These are phyloP conservation scores for Parnassius smintheus DNA, from an alignment of 2,888 invertebrate species.

Conservation along the genomic window DNA sequence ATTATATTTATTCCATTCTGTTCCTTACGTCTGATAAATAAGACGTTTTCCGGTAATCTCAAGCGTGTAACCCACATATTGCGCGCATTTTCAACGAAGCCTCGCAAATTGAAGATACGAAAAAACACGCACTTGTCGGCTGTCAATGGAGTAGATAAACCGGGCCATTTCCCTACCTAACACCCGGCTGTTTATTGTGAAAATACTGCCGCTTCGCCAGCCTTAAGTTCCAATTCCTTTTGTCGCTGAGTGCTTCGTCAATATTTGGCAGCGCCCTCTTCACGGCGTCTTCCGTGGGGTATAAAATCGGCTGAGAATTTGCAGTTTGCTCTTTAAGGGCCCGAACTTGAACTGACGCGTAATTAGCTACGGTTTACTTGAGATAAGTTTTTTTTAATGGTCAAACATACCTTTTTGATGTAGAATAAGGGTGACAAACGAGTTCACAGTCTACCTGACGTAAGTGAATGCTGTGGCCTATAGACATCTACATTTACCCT, in stretches of 20 bases:
- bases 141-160: constrained; percentile 31
- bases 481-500: too few relatives aligned
- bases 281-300: constrained; percentile 31
- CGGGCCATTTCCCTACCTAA: constrained; percentile 51
- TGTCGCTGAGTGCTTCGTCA: constrained; percentile 62
- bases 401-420: too few relatives aligned
- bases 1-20: not conserved
- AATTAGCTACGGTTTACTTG: not conserved
- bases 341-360: constrained; percentile 10
- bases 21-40: constrained; percentile 8
- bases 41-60: not conserved
- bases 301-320: constrained; percentile 24
- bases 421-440: too few relatives aligned
- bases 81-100: constrained; percentile 12
- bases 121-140: constrained; percentile 28
- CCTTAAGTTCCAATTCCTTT: constrained; percentile 53
- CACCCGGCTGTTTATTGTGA: constrained; percentile 52
- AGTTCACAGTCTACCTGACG: too few relatives aligned
- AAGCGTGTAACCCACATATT: not conserved
- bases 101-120: constrained; percentile 26
- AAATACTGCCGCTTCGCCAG: constrained; percentile 43
- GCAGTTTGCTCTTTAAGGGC: constrained; percentile 27
- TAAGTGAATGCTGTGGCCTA: too few relatives aligned
- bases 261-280: constrained; percentile 48
- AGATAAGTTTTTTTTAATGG: not conserved